Conservation (phyloP, 2,113 vertebrate genomes). For the Felis chaus region DNA sequence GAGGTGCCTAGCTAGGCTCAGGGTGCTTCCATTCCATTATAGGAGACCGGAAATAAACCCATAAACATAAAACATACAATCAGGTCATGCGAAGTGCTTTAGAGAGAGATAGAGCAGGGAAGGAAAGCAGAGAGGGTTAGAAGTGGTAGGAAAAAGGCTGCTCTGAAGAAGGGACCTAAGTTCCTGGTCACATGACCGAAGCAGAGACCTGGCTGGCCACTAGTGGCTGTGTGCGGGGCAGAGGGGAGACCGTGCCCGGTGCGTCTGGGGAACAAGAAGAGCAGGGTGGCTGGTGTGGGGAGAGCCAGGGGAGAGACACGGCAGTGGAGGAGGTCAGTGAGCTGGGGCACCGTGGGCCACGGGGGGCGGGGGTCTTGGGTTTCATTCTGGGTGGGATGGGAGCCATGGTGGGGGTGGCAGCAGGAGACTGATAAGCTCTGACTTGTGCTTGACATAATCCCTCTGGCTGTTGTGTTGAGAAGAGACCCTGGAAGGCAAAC, state of each 20-base stretch:
- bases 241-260: not conserved
- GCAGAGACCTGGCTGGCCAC: not conserved
- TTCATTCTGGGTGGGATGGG: not conserved
- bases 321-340: too few species aligned
- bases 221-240: accelerated
- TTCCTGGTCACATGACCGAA: not conserved
- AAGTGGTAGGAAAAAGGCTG: not conserved
- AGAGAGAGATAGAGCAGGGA: not conserved
- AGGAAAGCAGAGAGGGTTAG: not conserved
- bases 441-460: not conserved
- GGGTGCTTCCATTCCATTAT: not conserved
- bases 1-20: not conserved
- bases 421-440: too few species aligned
- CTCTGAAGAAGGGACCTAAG: not conserved
- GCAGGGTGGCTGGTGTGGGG: not conserved
- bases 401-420: not conserved
- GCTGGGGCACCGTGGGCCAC: accelerated
- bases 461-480: not conserved
- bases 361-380: not conserved
- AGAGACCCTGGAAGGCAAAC: not conserved
- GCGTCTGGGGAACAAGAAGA: not conserved
- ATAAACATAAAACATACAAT: not conserved
- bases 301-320: not conserved
- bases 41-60: not conserved
- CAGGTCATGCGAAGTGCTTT: not conserved